Evolutionary conservation across 1,140 invertebrate species (phyloP), one percentile per base, ranked within the genome.

Genomic region (Lepidurus packardi): DNA sequence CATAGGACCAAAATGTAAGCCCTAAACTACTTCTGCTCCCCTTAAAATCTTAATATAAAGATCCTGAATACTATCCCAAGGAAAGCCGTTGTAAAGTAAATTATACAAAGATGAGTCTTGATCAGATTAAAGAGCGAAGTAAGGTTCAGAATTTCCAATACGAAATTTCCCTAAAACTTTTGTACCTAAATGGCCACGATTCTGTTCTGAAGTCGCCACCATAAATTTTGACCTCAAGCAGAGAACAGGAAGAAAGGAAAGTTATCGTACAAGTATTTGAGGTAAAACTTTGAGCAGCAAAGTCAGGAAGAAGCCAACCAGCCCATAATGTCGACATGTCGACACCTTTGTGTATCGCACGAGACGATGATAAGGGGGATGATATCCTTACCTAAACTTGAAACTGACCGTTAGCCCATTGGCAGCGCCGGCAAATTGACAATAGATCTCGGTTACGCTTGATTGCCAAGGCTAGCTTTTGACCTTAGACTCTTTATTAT

Each of bases 371-470:
- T 7, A 21, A 65, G 53, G 53, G 21, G 21, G 21, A 13, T 21
- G 16, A 65, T 65, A 65, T 16, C 21, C 53, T 65, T 65, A 65
- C 21, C 9, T 13, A 65, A 65, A 65, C 53, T 65, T 65, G 53
- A 47, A 65, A 65, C 53, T 65, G 53, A 65, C 53, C 53, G 53
- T 65, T 65, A 4, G 53, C n/a, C 53, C 21, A 65, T 65, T 65
- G 53, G 53, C 16, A 21, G 53, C 53, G 53, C 53, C 53, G 53
- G 53, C n/a, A 65, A 65, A 65, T 65, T 65, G 53, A 65, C 53
- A 65, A 65, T 65, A 65, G 53, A 65, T 65, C 53, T 65, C 53
- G 53, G 53, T n/a, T 65, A 65, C 53, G 53, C 53, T 65, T 65
- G 53, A 65, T 65, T 65, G 53, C 53, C 53, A 21, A 65, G n/a